Evolutionary conservation across 2,888 invertebrate genomes (phyloP).

Genomic region (Epicampocera succincta): DNA sequence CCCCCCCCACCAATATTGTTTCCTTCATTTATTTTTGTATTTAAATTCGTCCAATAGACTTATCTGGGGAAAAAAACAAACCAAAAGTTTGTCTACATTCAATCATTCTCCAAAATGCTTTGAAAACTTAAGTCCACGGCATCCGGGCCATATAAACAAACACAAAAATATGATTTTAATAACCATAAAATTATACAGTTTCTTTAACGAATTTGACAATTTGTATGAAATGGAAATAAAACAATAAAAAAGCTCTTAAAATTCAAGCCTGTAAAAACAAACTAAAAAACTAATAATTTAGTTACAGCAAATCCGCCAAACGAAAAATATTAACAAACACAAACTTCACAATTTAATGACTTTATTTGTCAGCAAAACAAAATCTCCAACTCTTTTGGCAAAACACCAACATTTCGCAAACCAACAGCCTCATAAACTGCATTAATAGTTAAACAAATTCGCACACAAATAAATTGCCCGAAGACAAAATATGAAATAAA

Average conservation of each 20-base stretch:
- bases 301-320: slow-evolving; percentile 36
- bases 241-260: background rate
- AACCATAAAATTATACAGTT: slow-evolving; percentile 56
- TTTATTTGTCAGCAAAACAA: slow-evolving; percentile 58
- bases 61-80: too few relatives aligned
- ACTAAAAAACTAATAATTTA: slow-evolving; percentile 42
- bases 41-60: too few relatives aligned
- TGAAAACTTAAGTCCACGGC: background rate
- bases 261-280: slow-evolving; percentile 1
- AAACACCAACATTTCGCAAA: background rate
- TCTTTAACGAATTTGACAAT: slow-evolving; percentile 37
- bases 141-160: background rate
- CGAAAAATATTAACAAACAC: slow-evolving; percentile 35
- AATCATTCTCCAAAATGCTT: background rate
- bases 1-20: too few relatives aligned
- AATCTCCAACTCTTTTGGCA: slow-evolving; percentile 1
- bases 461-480: slow-evolving; percentile 58
- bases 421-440: background rate
- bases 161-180: slow-evolving; percentile 3
- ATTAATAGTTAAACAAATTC: slow-evolving; percentile 49
- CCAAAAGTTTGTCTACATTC: too few relatives aligned
- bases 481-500: slow-evolving; percentile 38
- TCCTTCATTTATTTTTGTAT: too few relatives aligned
- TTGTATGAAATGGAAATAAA: slow-evolving; percentile 39
- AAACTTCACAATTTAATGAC: slow-evolving; percentile 63